Conservation (phyloP, 2,797 vertebrate genomes). For the Enteromius viviparus region DNA sequence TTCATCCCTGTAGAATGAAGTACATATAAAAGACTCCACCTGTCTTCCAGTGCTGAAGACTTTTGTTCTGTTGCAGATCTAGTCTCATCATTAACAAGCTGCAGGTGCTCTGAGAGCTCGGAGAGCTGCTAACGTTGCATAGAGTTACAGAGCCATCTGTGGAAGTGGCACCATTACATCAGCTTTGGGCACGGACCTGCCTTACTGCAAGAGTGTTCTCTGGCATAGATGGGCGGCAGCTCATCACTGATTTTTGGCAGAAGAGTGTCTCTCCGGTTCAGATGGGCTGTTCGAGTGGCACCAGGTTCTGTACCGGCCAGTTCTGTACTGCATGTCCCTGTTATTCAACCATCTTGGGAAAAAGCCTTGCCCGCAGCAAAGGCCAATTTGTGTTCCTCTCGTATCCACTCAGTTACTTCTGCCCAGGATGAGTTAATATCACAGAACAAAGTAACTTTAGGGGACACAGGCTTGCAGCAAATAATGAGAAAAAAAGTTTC, state of each 20-base stretch:
- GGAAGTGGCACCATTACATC: constrained; percentile 63
- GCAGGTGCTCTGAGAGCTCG: constrained; percentile 36
- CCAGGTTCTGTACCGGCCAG: constrained; percentile 43
- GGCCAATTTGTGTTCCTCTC: constrained; percentile 47
- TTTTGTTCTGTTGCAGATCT: not conserved
- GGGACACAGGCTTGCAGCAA: constrained; percentile 5
- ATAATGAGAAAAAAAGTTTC: constrained; percentile 21
- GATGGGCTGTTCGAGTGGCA: constrained; percentile 50
- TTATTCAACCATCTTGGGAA: constrained; percentile 42
- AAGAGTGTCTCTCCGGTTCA: constrained; percentile 40
- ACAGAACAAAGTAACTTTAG: constrained; percentile 40
- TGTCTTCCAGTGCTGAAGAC: constrained; percentile 42
- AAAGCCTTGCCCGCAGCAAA: constrained; percentile 44
- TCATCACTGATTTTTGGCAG: constrained; percentile 55
- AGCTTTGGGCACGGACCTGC: constrained; percentile 59
- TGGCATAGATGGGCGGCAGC: constrained; percentile 51
- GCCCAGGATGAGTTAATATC: constrained; percentile 46
- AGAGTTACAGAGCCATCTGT: constrained; percentile 63
- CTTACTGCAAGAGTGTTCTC: constrained; percentile 33
- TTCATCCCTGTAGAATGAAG: constrained; percentile 37
- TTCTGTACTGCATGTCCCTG: constrained; percentile 49
- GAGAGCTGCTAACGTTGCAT: constrained; percentile 48
- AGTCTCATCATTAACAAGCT: constrained; percentile 50
- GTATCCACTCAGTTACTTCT: constrained; percentile 37
- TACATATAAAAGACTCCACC: constrained; percentile 51